A percentile compares a stretch with the other conserved stretches of the same genome.
Evolutionary conservation across 92 coral and sea anemone genomes (phyloP).

Genomic region (Palythoa caribaeorum): DNA sequence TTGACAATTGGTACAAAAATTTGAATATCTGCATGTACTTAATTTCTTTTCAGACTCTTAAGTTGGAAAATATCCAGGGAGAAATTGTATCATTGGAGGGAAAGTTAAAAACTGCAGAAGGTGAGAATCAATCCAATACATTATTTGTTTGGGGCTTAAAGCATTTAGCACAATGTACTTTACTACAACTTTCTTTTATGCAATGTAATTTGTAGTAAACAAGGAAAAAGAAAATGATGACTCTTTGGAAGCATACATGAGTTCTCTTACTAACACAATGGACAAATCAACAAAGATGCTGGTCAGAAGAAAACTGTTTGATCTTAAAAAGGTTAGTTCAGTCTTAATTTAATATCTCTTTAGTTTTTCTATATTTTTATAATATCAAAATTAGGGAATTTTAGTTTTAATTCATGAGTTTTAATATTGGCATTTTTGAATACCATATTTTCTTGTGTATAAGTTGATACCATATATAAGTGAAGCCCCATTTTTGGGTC

Average conservation of each 20-base stretch:
- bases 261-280: slow-evolving; percentile 76
- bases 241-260: slow-evolving; percentile 88
- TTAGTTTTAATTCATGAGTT: too few species aligned
- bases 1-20: too few species aligned
- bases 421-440: too few species aligned
- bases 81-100: slow-evolving; percentile 43
- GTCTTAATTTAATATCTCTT: background rate
- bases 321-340: slow-evolving; percentile 84
- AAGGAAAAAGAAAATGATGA: slow-evolving; percentile 68
- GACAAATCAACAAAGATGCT: slow-evolving; percentile 87
- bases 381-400: too few species aligned
- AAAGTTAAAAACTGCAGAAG: slow-evolving; percentile 54
- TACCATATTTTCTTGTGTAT: too few species aligned
- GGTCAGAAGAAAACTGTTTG: slow-evolving; percentile 84
- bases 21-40: background rate
- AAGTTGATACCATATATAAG: too few species aligned
- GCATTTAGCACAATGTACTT: too few species aligned
- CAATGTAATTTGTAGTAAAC: slow-evolving; percentile 4
- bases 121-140: background rate
- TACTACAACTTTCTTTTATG: background rate
- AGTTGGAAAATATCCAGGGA: slow-evolving; percentile 2
- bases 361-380: background rate
- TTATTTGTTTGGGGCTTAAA: too few species aligned
- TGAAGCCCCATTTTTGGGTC: too few species aligned
- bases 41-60: background rate